Conservation (phyloP, 1,140 invertebrate genomes). For the Babylonia areolata region DNA sequence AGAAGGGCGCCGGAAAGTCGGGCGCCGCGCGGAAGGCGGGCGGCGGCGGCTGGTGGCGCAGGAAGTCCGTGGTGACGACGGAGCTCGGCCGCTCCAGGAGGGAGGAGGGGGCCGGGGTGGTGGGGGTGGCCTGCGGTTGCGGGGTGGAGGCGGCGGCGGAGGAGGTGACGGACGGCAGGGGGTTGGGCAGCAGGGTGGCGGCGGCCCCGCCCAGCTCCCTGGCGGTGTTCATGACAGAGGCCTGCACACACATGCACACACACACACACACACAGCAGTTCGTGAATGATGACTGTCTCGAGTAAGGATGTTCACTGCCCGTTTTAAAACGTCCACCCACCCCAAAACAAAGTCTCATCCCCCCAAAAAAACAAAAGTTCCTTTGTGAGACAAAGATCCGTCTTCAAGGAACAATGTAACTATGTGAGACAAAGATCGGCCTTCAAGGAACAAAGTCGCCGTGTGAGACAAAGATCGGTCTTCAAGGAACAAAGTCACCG, state of each 20-base stretch:
- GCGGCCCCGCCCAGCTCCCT: constrained; percentile 39
- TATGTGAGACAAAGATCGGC: no score
- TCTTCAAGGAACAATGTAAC: no score
- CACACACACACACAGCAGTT: no score
- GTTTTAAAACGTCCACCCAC: no score
- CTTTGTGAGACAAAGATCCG: no score
- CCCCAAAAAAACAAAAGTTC: no score
- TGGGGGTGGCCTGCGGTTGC: constrained; percentile 62
- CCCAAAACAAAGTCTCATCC: no score
- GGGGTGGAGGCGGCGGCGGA: constrained; percentile 49
- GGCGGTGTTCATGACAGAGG: constrained; percentile 55
- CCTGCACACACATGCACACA: constrained; percentile 45
- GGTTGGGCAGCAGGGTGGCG: constrained; percentile 53
- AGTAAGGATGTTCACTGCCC: no score
- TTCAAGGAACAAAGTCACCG: no score
- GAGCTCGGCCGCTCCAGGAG: constrained; percentile 57
- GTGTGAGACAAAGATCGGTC: no score
- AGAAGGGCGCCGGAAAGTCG: constrained; percentile 64
- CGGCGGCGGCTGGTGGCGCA: constrained; percentile 67
- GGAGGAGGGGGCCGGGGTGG: constrained; percentile 55
- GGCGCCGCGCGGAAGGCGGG: constrained; percentile 63
- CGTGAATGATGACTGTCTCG: no score
- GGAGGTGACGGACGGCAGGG: constrained; percentile 46
- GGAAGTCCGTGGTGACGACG: constrained; percentile 64
- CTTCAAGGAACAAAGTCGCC: no score